Base-by-base conservation (phyloP, 2,888 invertebrate species). In the Itoplectis maculator region DNA sequence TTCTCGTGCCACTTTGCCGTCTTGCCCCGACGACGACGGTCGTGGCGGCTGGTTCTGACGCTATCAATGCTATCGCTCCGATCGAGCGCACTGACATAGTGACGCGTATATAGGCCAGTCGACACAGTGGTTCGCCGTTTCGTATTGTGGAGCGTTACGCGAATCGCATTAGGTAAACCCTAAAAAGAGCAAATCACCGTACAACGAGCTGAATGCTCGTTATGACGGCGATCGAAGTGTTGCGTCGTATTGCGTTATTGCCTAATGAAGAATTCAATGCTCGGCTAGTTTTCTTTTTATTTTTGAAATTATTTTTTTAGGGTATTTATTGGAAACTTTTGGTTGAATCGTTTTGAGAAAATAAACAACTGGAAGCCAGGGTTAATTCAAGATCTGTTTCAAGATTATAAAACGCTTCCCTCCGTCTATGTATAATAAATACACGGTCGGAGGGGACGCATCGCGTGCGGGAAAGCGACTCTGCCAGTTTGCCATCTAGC, bases 1-100 rank as follows among this genome's bases (percentile, higher is more conserved):
- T 74, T 74, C 78, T 76, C 72, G 61, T 68, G 63, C 76, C 68
- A 56, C 49, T 63, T 69, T 35, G 35, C 42, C 8, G 61, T 45
- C 70, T 18, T n/a, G n/a, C 13, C 47, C 51, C 20, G 49, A 13
- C 61, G 18, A n/a, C 20, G 11, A 40, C 51, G 61, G 37, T 51
- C 45, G n/a, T 15, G 8, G 29, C 51, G 61, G 37, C 61, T 51
- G n/a, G 49, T 8, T 42, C 40, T 77, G 70, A 56, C 47, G 35
- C 47, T 70, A 59, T 72, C 51, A 45, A 54, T 72, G 20, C 61
- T 77, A 69, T 78, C 51, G 40, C 29, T 20, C 29, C 29, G 45
- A 51, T 51, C 73, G 42, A 40, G 59, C 20, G 65, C 65, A 20
- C 35, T 40, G 40, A 61, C 61, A 61, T 18, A 61, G 40, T 61